These are phyloP conservation scores for Pedionomus torquatus DNA, from an alignment of 2,113 vertebrate genomes.

Conservation along the genomic window DNA sequence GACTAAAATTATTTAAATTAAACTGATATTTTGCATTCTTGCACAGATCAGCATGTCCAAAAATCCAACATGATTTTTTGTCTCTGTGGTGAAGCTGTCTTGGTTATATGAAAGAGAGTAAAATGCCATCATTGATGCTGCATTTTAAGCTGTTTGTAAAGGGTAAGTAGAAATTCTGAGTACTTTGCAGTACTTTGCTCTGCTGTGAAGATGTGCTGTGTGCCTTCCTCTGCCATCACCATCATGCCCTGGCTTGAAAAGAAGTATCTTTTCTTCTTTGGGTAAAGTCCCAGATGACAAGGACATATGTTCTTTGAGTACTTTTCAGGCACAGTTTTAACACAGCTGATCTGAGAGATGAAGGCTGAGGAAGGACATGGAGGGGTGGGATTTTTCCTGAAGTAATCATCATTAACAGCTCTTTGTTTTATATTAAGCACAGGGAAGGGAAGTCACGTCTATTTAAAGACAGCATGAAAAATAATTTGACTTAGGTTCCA, in stretches of 20 bases:
- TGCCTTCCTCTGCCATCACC: neutral
- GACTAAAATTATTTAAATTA: neutral
- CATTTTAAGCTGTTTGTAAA: neutral
- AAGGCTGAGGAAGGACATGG: neutral
- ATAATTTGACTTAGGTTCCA: neutral
- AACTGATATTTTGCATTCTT: neutral
- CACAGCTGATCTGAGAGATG: neutral
- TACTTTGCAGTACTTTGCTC: no score
- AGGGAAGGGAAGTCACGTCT: neutral
- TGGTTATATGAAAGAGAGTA: neutral
- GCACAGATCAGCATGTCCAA: neutral
- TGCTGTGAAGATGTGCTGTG: neutral
- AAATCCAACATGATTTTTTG: neutral
- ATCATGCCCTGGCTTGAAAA: neutral
- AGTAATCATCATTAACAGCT: neutral
- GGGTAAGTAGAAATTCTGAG: no score
- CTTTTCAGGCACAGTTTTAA: neutral
- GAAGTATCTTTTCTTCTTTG: neutral
- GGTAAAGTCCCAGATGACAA: neutral
- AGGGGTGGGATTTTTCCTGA: neutral
- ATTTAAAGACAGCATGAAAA: neutral
- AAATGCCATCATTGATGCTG: neutral
- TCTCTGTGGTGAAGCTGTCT: neutral
- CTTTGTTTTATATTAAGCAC: neutral
- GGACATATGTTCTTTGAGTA: accelerated